Conservation (phyloP, 2,797 vertebrate species). For the Trichosurus vulpecula region DNA sequence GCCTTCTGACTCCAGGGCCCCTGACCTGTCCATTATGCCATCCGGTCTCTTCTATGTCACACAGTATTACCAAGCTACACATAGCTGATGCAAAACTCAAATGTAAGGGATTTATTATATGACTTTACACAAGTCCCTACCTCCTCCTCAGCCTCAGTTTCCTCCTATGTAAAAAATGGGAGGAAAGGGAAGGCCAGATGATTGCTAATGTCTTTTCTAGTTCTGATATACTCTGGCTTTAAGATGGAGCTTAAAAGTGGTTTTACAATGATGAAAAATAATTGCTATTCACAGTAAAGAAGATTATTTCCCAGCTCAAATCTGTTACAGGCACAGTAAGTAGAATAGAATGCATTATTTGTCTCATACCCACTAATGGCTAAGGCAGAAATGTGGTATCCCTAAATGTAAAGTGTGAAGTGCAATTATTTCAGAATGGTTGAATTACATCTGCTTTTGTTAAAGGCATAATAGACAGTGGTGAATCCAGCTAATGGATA, state of each 20-base stretch:
- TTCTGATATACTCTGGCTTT: slow-evolving; percentile 43
- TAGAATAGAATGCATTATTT: slow-evolving; percentile 46
- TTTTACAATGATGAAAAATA: slow-evolving; percentile 64
- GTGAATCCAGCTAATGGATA: slow-evolving; percentile 48
- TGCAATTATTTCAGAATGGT: slow-evolving; percentile 64
- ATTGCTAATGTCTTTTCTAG: not conserved
- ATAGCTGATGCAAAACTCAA: not conserved
- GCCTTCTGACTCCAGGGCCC: not conserved
- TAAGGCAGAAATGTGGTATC: slow-evolving; percentile 69
- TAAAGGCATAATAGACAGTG: slow-evolving; percentile 50
- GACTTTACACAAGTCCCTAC: not conserved
- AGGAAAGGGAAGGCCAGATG: not conserved
- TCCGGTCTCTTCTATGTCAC: not conserved
- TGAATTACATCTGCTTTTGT: slow-evolving; percentile 67
- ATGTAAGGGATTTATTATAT: not conserved
- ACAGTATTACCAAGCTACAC: not conserved
- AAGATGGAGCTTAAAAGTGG: slow-evolving; percentile 46
- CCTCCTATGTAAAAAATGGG: not conserved
- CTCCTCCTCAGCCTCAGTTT: not conserved
- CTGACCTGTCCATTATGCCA: not conserved
- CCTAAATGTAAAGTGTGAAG: slow-evolving; percentile 49
- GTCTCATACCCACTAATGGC: slow-evolving; percentile 54
- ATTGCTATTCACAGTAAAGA: slow-evolving; percentile 49
- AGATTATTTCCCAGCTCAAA: slow-evolving; percentile 42
- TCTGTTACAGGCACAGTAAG: slow-evolving; percentile 45